phyloP scores from a whole-genome alignment of 2,888 invertebrate species.

The Platycnemis pennipes region DNA sequence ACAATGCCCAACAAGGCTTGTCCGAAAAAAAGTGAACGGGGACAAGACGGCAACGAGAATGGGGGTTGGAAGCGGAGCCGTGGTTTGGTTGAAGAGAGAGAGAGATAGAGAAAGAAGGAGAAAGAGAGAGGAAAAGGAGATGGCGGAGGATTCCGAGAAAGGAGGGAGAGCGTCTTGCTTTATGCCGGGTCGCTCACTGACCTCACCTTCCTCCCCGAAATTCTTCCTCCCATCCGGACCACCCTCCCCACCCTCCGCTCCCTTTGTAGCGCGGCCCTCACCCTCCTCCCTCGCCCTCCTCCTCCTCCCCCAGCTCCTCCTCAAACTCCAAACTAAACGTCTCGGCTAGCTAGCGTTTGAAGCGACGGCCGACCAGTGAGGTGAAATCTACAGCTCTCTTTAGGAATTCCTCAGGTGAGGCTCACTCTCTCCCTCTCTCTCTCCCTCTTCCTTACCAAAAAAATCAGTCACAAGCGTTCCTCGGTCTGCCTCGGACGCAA shows the following conservation, averaged over 20 bases:
- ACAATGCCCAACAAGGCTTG: slow-evolving; percentile 59
- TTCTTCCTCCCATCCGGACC: background rate
- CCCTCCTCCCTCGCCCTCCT: background rate
- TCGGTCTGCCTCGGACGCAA: background rate
- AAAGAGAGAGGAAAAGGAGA: background rate
- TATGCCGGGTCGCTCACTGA: slow-evolving; percentile 58
- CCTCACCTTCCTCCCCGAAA: slow-evolving; percentile 29
- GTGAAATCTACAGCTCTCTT: slow-evolving; percentile 61
- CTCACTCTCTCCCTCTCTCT: background rate
- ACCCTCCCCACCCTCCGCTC: background rate
- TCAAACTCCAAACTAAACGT: background rate
- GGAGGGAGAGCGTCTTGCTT: slow-evolving; percentile 40
- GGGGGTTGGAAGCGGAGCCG: background rate
- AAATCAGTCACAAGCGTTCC: slow-evolving; percentile 20
- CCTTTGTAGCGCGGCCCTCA: background rate
- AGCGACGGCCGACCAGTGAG: background rate
- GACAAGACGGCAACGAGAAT: slow-evolving; percentile 4
- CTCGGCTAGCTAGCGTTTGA: background rate
- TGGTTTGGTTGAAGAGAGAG: too few relatives aligned
- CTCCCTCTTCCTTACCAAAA: slow-evolving; percentile 10
- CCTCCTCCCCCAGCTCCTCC: background rate
- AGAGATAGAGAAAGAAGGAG: background rate
- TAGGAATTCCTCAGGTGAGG: background rate
- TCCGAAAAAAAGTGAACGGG: slow-evolving; percentile 42
- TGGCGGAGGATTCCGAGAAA: slow-evolving; percentile 38